Conservation (phyloP, 2,888 invertebrate species). For the Pristionchus exspectatus region DNA sequence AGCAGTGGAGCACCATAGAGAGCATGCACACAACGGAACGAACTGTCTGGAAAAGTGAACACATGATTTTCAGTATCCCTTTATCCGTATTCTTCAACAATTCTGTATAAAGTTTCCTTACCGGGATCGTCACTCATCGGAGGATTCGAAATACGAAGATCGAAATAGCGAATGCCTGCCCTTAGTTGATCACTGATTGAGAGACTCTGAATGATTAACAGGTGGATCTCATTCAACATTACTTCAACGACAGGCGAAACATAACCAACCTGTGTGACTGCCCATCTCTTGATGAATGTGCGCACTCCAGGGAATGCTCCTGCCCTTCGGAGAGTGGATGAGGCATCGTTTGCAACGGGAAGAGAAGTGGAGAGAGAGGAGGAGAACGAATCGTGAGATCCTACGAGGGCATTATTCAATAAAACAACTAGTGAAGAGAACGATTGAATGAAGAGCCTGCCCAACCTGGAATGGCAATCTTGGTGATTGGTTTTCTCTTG, state of each 20-base stretch:
- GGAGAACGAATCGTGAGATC: constrained; percentile 66
- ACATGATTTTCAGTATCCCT: no score
- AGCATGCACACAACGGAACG: constrained; percentile 60
- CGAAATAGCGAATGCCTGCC: constrained; percentile 66
- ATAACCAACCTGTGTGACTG: constrained; percentile 62
- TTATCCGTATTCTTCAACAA: not conserved
- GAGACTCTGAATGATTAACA: constrained; percentile 53
- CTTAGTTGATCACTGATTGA: constrained; percentile 61
- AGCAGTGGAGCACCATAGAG: constrained; percentile 57
- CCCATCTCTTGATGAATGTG: constrained; percentile 64
- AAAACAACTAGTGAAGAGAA: not conserved
- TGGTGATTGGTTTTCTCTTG: constrained; percentile 58
- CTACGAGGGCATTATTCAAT: constrained; percentile 44
- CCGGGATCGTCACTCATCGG: constrained; percentile 47
- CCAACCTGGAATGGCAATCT: constrained; percentile 64
- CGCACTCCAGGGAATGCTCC: constrained; percentile 49
- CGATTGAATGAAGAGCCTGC: not conserved
- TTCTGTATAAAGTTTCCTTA: not conserved
- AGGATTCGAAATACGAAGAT: constrained; percentile 64
- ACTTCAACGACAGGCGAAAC: no score
- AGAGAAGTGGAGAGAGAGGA: constrained; percentile 58
- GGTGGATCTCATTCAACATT: no score
- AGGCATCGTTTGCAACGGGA: constrained; percentile 64
- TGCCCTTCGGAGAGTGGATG: not conserved
- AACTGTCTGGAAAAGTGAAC: not conserved